Evolutionary conservation across 1,140 invertebrate species (phyloP).

Genomic region (Meloidogyne chitwoodi): DNA sequence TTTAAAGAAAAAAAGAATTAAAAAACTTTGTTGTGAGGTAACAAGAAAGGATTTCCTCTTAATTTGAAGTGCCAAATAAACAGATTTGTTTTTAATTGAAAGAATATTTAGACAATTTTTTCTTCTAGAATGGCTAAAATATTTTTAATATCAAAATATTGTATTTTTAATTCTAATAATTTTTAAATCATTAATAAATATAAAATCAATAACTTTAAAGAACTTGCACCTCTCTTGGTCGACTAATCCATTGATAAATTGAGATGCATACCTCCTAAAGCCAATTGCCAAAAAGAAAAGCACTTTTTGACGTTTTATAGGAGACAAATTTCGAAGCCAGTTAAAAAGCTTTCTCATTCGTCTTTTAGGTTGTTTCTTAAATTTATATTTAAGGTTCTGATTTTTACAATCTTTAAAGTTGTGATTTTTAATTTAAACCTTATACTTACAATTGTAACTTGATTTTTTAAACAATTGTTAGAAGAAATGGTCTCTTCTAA

Average conservation of each 20-base stretch:
- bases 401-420: background rate
- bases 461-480: background rate
- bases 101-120: background rate
- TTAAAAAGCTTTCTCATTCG: background rate
- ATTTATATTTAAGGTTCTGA: background rate
- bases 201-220: background rate
- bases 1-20: background rate
- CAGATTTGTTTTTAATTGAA: background rate
- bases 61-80: background rate
- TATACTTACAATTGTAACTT: background rate
- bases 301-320: background rate
- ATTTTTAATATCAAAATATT: background rate
- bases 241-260: background rate
- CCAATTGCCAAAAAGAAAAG: background rate
- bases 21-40: background rate
- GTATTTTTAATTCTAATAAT: background rate
- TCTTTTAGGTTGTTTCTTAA: background rate
- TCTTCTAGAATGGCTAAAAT: background rate
- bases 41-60: background rate
- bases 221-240: background rate
- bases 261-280: background rate
- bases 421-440: no score
- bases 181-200: background rate
- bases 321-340: background rate
- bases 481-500: background rate